These are phyloP conservation scores for Drosophila imparisetae DNA, from an alignment of 2,888 invertebrate genomes.

Conservation along the genomic window DNA sequence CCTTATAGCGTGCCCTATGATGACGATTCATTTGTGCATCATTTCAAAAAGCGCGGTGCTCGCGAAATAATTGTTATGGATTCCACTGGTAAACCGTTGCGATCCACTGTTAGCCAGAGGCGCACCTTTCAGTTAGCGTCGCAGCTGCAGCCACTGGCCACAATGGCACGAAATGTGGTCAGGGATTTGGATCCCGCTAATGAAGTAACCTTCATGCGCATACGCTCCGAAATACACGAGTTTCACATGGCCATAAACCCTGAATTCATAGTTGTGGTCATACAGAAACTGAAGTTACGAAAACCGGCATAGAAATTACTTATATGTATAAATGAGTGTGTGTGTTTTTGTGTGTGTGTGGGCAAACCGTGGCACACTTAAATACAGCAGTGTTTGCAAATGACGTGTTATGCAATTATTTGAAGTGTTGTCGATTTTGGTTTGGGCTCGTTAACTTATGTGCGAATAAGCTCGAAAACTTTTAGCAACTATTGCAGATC, in stretches of 20 bases:
- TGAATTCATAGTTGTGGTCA: conserved; percentile 56
- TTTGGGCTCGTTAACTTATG: conserved; percentile 1
- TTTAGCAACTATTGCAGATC: no score
- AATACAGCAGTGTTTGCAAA: background rate
- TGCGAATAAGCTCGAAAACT: background rate
- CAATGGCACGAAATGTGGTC: conserved; percentile 72
- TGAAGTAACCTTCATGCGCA: conserved; percentile 65
- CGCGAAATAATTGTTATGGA: conserved; percentile 66
- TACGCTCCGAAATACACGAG: conserved; percentile 56
- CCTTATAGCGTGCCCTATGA: conserved; percentile 46
- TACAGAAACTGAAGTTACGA: conserved; percentile 47
- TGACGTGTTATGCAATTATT: background rate
- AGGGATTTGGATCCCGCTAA: conserved; percentile 72
- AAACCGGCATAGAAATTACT: background rate
- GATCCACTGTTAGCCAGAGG: conserved; percentile 54
- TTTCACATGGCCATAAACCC: conserved; percentile 54
- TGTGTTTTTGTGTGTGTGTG: background rate
- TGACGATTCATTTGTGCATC: conserved; percentile 53
- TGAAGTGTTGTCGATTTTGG: background rate
- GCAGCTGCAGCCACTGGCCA: conserved; percentile 43
- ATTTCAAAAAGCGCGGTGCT: conserved; percentile 54
- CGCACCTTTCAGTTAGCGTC: conserved; percentile 38
- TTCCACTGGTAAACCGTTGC: conserved; percentile 38
- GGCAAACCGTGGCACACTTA: background rate
- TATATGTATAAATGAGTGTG: background rate